These are phyloP conservation scores for Drosophila virilis DNA, from an alignment of 1,140 invertebrate genomes.

Conservation along the genomic window DNA sequence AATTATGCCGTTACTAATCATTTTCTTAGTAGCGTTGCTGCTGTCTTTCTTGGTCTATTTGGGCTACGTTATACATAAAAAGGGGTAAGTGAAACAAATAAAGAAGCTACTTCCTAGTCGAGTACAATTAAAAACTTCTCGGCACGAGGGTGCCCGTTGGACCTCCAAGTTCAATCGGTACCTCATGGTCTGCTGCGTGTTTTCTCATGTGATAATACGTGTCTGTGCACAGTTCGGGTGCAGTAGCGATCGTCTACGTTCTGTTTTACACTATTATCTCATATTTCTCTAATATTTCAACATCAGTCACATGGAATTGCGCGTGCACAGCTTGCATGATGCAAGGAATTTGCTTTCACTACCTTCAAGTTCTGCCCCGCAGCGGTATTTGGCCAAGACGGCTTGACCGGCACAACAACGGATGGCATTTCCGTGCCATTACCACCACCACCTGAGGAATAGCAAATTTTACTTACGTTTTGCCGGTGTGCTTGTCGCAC, in stretches of 20 bases:
- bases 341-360: conserved; percentile 48
- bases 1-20: conserved; percentile 37
- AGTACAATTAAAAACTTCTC: not conserved
- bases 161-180: too few species aligned
- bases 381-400: conserved; percentile 62
- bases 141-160: too few species aligned
- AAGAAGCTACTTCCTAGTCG: not conserved
- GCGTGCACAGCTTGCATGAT: conserved; percentile 54
- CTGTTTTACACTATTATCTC: not conserved
- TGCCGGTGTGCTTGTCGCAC: conserved; percentile 80
- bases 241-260: not conserved
- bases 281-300: conserved; percentile 23
- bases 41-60: conserved; percentile 48
- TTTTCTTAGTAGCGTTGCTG: conserved; percentile 30
- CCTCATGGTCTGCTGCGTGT: too few species aligned
- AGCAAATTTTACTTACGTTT: conserved; percentile 65
- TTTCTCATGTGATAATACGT: too few species aligned
- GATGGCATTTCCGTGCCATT: not conserved
- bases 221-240: too few species aligned
- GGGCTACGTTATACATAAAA: conserved; percentile 51
- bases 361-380: conserved; percentile 19
- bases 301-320: conserved; percentile 60
- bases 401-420: conserved; percentile 31
- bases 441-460: conserved; percentile 28
- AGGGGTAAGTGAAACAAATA: conserved; percentile 46